Conservation (phyloP, 1,140 invertebrate genomes). For the Penaeus indicus region DNA sequence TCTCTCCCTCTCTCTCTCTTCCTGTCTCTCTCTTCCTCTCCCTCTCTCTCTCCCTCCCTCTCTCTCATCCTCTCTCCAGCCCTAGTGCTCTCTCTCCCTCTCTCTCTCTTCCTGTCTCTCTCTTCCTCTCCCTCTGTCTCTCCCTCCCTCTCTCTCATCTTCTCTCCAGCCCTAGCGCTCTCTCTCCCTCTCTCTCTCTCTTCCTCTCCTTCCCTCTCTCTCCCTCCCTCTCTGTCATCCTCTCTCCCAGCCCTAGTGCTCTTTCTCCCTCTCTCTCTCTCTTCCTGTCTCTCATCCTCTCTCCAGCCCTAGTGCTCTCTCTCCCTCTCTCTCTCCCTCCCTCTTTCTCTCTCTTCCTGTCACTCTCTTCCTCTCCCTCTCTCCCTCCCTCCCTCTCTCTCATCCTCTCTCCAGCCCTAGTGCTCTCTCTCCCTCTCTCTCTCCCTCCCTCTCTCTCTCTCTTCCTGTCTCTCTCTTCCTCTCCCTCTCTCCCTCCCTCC, state of each 20-base stretch:
- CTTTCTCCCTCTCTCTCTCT: not conserved
- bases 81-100: no score
- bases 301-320: no score
- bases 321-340: not conserved
- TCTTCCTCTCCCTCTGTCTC: not conserved
- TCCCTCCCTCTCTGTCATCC: not conserved
- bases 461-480: not conserved
- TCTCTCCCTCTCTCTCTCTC: not conserved
- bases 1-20: no score
- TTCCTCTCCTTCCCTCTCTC: not conserved
- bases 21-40: no score
- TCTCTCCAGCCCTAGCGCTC: conserved; percentile 12
- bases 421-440: not conserved
- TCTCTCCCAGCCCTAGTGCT: no score
- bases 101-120: no score
- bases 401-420: no score
- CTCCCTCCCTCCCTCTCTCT: not conserved
- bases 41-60: no score
- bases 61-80: no score
- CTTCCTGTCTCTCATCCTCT: not conserved
- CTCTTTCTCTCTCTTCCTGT: not conserved
- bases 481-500: not conserved
- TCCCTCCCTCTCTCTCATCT: not conserved
- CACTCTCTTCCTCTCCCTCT: not conserved
- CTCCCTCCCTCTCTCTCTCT: not conserved